Base-by-base conservation (phyloP, 92 coral and sea anemone genomes). In the Phymanthus crucifer region DNA sequence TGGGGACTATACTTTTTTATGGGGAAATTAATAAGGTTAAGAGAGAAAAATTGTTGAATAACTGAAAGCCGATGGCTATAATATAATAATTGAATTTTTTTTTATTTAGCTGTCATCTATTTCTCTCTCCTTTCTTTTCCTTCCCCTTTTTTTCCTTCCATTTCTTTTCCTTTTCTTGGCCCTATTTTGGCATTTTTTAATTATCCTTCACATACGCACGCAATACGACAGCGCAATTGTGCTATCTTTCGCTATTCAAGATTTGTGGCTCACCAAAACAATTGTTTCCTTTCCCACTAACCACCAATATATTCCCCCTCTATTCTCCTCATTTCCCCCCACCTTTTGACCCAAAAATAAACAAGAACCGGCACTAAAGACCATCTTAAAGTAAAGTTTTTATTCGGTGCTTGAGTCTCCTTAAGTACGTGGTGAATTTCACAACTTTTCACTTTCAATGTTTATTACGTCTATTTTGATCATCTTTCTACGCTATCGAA, bases 321-420 rank as follows among this genome's bases (percentile, higher is more conserved):
- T 16, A 11, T 2, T 50, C 19, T 5, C 24, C 10, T 38, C 43
- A 6, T 38, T 10, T 38, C 23, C 18, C 18, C 57, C 64, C 64
- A 26, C 6, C 64, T 29, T 9, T 43, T 11, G 48, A 54, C 27
- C 64, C 64, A 2, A n/a, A 54, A 54, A 54, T 19, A 19, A 16
- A 16, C 19, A 2, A 50, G 3, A 0, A 54, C 11, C 21, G 27
- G 10, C 64, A 54, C 64, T n/a, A 61, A 17, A 61, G 10, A 29
- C 35, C 35, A 61, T 26, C 34, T 61, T 24, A 19, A 24, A 4
- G 32, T 27, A 10, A 8, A 24, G 13, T 24, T 27, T 61, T 61
- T 24, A 61, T 61, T 61, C 68, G 13, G 68, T 27, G 68, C 68
- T 61, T 11, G 33, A 61, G 68, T 61, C 68, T 34, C 34, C 34